Evolutionary conservation across 2,888 invertebrate species (phyloP).

Genomic region (Eudemis profundana): DNA sequence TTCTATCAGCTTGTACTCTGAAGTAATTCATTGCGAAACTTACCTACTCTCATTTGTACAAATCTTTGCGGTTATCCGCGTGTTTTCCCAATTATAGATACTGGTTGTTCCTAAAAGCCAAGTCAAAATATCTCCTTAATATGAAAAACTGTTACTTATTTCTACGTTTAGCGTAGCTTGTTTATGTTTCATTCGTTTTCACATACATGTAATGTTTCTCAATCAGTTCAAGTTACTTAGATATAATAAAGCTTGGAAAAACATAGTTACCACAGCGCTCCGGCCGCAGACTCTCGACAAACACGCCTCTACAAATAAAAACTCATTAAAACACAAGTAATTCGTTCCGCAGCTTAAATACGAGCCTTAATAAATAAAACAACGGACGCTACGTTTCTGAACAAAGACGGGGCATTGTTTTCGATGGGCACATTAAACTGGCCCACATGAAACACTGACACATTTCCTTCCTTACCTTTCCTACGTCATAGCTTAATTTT

Average conservation of each 20-base stretch:
- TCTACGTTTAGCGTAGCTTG: too few relatives aligned
- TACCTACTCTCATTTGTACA: too few relatives aligned
- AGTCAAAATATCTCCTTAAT: too few relatives aligned
- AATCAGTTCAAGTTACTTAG: background rate
- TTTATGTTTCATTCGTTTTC: too few relatives aligned
- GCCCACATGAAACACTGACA: constrained; percentile 39
- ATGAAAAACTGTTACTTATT: too few relatives aligned
- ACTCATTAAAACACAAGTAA: constrained; percentile 44
- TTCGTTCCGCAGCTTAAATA: constrained; percentile 40
- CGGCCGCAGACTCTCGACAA: constrained; percentile 15
- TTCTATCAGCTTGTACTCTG: too few relatives aligned
- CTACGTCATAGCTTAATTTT: background rate
- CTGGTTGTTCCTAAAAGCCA: too few relatives aligned
- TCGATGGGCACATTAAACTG: constrained; percentile 42
- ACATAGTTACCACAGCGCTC: constrained; percentile 1
- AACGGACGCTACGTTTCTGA: constrained; percentile 33
- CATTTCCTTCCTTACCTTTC: constrained; percentile 23
- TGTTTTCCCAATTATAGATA: too few relatives aligned
- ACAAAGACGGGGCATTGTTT: constrained; percentile 41
- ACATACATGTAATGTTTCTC: too few relatives aligned
- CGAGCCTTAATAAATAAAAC: constrained; percentile 43
- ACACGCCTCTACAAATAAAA: constrained; percentile 43
- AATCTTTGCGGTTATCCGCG: too few relatives aligned
- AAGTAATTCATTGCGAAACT: too few relatives aligned
- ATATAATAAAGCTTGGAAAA: constrained; percentile 11